Percentiles rank a stretch among this genome's conserved stretches.
Conservation (phyloP, 1,140 invertebrate genomes). For the Bombus soroeensis region DNA sequence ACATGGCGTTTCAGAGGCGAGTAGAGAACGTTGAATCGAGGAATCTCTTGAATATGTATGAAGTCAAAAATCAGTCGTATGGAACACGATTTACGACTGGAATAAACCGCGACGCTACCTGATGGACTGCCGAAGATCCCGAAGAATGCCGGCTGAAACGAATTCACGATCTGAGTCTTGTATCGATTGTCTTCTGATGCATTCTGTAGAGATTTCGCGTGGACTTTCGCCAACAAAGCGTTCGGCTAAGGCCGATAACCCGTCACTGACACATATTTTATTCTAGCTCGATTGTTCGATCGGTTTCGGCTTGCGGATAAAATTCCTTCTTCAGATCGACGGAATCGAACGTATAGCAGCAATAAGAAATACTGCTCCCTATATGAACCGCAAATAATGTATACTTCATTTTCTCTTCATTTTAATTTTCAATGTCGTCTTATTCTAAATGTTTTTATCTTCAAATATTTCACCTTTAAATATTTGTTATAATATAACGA, state of each 20-base stretch:
- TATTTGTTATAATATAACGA: too few species aligned
- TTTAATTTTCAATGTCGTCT: not conserved
- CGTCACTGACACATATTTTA: not conserved
- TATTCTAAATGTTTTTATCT: not conserved
- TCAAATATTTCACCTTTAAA: too few species aligned
- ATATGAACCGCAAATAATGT: not conserved
- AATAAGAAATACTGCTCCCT: not conserved
- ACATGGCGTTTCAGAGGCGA: not conserved
- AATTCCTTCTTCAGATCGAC: too few species aligned
- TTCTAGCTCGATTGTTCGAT: not conserved
- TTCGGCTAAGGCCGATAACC: slow-evolving; percentile 15
- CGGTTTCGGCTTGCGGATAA: not conserved
- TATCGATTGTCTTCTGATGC: slow-evolving; percentile 22
- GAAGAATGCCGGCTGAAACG: not conserved
- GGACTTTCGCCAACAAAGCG: slow-evolving; percentile 27
- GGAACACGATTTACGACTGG: slow-evolving; percentile 22
- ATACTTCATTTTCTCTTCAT: not conserved
- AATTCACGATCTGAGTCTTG: slow-evolving; percentile 10
- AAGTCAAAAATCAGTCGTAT: slow-evolving; percentile 37
- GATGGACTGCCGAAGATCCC: slow-evolving; percentile 4
- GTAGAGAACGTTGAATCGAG: slow-evolving; percentile 5
- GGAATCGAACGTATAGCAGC: not conserved
- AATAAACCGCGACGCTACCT: slow-evolving; percentile 36
- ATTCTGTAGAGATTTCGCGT: slow-evolving; percentile 19
- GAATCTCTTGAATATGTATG: slow-evolving; percentile 40